Percentiles rank a stretch among this genome's conserved stretches.
These are phyloP conservation scores for Falco rusticolus DNA, from an alignment of 2,797 vertebrate species.

Conservation along the genomic window DNA sequence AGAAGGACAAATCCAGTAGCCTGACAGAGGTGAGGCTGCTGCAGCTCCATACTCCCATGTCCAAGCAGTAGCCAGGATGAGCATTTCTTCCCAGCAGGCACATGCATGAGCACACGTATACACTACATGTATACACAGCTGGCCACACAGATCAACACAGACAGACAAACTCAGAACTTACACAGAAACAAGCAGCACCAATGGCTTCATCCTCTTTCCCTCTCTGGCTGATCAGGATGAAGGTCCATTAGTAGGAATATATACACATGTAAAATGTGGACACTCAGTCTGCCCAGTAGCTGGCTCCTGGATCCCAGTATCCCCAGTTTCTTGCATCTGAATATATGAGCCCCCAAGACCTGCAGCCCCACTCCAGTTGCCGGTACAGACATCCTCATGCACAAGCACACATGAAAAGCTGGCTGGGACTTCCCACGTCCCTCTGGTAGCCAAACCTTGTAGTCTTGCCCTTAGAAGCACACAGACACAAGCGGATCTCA, in stretches of 20 bases:
- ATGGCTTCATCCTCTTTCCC: background rate
- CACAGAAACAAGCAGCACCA: background rate
- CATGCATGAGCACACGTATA: background rate
- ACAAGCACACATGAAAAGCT: background rate
- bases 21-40: background rate
- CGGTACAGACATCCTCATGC: background rate
- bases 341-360: background rate
- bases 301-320: background rate
- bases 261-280: background rate
- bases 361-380: background rate
- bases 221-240: no score
- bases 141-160: background rate
- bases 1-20: background rate
- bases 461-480: background rate
- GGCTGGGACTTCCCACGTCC: background rate
- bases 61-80: background rate
- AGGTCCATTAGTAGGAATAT: background rate
- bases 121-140: background rate
- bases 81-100: background rate
- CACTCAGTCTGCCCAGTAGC: background rate
- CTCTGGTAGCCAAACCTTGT: background rate
- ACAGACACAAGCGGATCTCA: background rate
- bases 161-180: background rate
- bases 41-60: background rate
- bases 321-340: background rate